Percentiles rank a stretch among this genome's conserved stretches.
Conservation (phyloP, 2,888 invertebrate species). For the Melinopterus prodromus region DNA sequence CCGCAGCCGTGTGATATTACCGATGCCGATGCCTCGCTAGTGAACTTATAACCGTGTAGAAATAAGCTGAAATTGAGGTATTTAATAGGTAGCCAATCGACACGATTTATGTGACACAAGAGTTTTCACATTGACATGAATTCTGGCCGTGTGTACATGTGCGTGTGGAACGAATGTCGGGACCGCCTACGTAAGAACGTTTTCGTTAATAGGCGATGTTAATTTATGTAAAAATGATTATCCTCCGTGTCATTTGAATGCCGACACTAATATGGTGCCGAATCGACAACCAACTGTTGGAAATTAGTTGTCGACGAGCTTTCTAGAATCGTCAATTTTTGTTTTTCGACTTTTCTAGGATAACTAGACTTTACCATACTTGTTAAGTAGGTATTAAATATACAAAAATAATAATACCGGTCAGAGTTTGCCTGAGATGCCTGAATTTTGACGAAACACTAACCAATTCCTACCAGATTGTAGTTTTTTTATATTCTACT, state of each 20-base stretch:
- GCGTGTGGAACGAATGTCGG: neutral
- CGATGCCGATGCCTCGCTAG: neutral
- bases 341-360: neutral
- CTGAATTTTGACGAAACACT: too few relatives aligned
- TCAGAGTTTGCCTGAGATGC: too few relatives aligned
- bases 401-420: too few relatives aligned
- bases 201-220: neutral
- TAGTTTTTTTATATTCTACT: too few relatives aligned
- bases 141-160: neutral
- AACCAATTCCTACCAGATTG: too few relatives aligned
- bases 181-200: neutral
- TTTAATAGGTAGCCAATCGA: neutral
- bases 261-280: neutral
- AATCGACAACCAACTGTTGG: neutral
- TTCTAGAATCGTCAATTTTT: neutral
- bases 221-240: conserved; percentile 4
- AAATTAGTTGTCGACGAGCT: neutral
- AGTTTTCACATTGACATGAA: neutral
- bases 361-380: too few relatives aligned
- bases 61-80: neutral
- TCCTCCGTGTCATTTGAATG: neutral
- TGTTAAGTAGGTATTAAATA: too few relatives aligned
- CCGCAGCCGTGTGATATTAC: neutral
- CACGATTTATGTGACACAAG: conserved; percentile 4
- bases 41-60: neutral